Conservation (phyloP, 2,113 vertebrate genomes). For the Tachysurus vachellii region DNA sequence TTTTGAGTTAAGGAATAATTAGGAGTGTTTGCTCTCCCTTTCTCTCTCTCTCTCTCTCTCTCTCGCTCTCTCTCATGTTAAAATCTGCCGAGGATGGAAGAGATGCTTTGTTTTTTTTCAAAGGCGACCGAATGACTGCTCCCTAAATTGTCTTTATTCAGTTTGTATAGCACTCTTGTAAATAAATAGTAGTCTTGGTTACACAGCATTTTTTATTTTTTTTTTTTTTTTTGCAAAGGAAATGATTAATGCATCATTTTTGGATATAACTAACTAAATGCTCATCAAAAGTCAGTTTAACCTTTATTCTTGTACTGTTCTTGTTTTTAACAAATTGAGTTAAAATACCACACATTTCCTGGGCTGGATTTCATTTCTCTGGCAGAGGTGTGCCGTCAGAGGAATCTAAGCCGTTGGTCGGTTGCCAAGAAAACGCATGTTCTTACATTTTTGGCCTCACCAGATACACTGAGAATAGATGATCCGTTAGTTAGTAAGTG, state of each 20-base stretch:
- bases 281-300: constrained; percentile 65
- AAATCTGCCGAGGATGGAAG: constrained; percentile 41
- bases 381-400: constrained; percentile 61
- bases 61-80: constrained; percentile 9
- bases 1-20: constrained; percentile 59
- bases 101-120: constrained; percentile 33
- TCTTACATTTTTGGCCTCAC: constrained; percentile 7
- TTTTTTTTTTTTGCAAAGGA: constrained; percentile 54
- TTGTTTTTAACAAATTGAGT: constrained; percentile 61
- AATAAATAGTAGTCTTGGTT: constrained; percentile 46
- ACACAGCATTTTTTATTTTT: constrained; percentile 48
- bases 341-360: constrained; percentile 22
- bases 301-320: constrained; percentile 43
- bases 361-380: constrained; percentile 41
- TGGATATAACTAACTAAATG: constrained; percentile 53
- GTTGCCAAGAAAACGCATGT: constrained; percentile 37
- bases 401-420: constrained; percentile 60
- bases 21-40: constrained; percentile 44
- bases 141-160: constrained; percentile 39
- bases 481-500: constrained; percentile 30
- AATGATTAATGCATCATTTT: constrained; percentile 71
- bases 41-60: constrained; percentile 23
- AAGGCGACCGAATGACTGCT: constrained; percentile 25
- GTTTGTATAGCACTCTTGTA: constrained; percentile 39
- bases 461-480: constrained; percentile 23